Evolutionary conservation across 1,140 invertebrate species (phyloP).

Genomic region (Apis mellifera): Amel_HAv3.1 CM009943.2:10530501-10531000

Average conservation of each 20-base stretch:
- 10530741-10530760: neutral
- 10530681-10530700: constrained; percentile 23
- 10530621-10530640: neutral
- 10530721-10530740: too few species aligned
- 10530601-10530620: neutral
- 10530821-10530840: neutral
- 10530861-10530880: constrained; percentile 9
- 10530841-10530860: constrained; percentile 44
- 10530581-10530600: neutral
- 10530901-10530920: constrained; percentile 19
- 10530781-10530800: constrained; percentile 28
- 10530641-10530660: constrained; percentile 34
- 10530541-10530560: neutral
- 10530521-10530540: neutral
- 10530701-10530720: constrained; percentile 44
- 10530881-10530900: constrained; percentile 14
- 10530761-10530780: neutral
- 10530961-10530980: neutral
- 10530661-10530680: constrained; percentile 38
- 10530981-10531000: too few species aligned
- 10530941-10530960: neutral
- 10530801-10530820: constrained; percentile 27
- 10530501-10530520: too few species aligned
- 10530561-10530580: neutral
- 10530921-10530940: neutral